Evolutionary conservation across 2,113 vertebrate species (phyloP), one percentile per base, ranked within the genome.

Genomic region (Sylvia atricapilla): DNA sequence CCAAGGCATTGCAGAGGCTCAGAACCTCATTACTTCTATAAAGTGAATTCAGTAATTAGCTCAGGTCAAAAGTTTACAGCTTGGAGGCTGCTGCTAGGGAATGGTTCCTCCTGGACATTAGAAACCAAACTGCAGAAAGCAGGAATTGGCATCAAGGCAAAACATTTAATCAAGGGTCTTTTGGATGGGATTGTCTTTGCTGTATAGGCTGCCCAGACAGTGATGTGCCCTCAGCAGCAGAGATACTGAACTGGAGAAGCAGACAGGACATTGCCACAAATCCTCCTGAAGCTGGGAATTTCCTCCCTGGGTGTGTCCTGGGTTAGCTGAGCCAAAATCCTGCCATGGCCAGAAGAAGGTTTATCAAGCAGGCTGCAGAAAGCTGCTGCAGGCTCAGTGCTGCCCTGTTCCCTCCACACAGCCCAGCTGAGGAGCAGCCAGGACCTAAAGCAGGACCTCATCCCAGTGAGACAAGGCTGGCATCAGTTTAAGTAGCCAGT

Each of bases 51-150:
- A 88, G 89, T 90, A 95, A 96, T 97, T 97, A 97, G 90, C 92
- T 93, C 84, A 88, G 96, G 96, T 97, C 96, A 97, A 97, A 97
- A 97, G 97, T 97, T 97, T 94, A 95, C 50, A 8, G 60, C 87
- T 96, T 68, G 84, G 82, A 91, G 91, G 43, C 33, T 79, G 90
- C 94, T 91, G 62, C 66, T 67, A n/a, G 76, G 70, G 62, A 86
- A 58, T 76, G 67, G 69, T 85, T 93, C 62, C 92, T 96, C 75
- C 70, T 92, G 88, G 85, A 87, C 0, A 0, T 49, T 50, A 35
- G 90, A 87, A 94, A 69, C 28, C 66, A 56, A 89, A 89, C 10
- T 79, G 81, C 81, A 93, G 74, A 78, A 53, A 89, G 56, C n/a
- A 55, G 56, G 20, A 78, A 37, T 24, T 67, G 70, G 39, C 58